Base-by-base conservation (phyloP, 2,797 vertebrate genomes). In the Pangasius mekongensis region DNA sequence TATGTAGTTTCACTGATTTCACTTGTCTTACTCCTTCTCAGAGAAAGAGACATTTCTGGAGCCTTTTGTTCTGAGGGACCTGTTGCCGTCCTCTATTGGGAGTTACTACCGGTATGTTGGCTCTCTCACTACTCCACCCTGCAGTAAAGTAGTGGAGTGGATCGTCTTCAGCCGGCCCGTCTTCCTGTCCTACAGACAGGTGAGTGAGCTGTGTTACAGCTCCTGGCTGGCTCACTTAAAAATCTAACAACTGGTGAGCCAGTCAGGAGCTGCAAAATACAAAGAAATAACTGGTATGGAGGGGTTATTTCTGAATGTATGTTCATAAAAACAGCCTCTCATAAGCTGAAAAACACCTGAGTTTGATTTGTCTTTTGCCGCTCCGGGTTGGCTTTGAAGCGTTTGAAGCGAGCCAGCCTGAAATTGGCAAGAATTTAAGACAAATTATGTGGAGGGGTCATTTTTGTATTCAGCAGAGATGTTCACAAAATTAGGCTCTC, bases 21-120 rank as follows among this genome's bases (percentile, higher is more conserved):
- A 39, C 24, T 49, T 73, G 80, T 49, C 16, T 89, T 56, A 27
- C 62, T 43, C 54, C 81, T 85, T 92, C 90, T 90, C 95, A 99
- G 98, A 99, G 91, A 99, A 99, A 92, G 98, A 99, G 94, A 99
- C 98, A 5, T 98, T 98, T 91, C 95, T 99, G 95, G 98, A 99
- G 93, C 98, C 98, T 1, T 99, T 99, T 83, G 93, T 99, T 84
- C 95, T 99, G 90, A 96, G 97, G 87, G 97, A 98, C 88, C 95
- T 99, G 78, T 95, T 99, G 92, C 98, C 98, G 0, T 95, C 97
- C 0, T 97, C 97, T 0, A 93, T 99, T 91, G 97, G 97, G 60
- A 98, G 97, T 90, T 99, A 99, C 90, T 99, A 99, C 88, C 97
- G 98, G 64, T 99, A 99, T 92, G 94, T 97, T 0, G 98, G 98